These are phyloP conservation scores for Volucella bombylans DNA, from an alignment of 2,888 invertebrate genomes.

Conservation along the genomic window DNA sequence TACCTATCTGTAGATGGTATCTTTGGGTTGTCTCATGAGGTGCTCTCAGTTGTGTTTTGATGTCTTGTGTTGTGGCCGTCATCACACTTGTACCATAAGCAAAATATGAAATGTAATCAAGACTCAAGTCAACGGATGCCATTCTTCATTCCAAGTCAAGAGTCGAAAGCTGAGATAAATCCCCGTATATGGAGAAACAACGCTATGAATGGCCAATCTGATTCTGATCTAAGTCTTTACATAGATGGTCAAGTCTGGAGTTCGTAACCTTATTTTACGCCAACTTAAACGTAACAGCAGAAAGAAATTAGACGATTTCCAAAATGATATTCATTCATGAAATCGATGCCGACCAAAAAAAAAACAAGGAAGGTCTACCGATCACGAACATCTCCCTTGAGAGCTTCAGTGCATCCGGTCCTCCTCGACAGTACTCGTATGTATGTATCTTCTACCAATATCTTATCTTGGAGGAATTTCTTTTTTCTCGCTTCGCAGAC, in stretches of 20 bases:
- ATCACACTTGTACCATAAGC: slow-evolving; percentile 39
- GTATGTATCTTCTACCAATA: slow-evolving; percentile 29
- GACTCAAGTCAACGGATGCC: slow-evolving; percentile 69
- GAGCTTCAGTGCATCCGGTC: slow-evolving; percentile 67
- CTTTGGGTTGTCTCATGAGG: not conserved
- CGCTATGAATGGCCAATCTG: slow-evolving; percentile 39
- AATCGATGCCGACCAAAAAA: slow-evolving; percentile 42
- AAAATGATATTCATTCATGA: slow-evolving; percentile 67
- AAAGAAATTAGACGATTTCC: slow-evolving; percentile 4
- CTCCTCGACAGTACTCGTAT: too few relatives aligned
- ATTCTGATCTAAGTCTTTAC: not conserved
- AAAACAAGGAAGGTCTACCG: slow-evolving; percentile 35
- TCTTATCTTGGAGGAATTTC: slow-evolving; percentile 58
- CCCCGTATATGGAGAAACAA: not conserved
- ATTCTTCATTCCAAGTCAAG: slow-evolving; percentile 45
- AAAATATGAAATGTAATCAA: slow-evolving; percentile 68
- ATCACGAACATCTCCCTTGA: slow-evolving; percentile 33
- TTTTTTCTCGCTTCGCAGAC: slow-evolving; percentile 56
- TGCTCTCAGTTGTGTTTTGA: slow-evolving; percentile 54
- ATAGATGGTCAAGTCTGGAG: slow-evolving; percentile 17
- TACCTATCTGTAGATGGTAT: not conserved
- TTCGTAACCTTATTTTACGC: slow-evolving; percentile 11
- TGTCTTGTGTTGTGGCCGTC: slow-evolving; percentile 56
- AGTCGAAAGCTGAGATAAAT: slow-evolving; percentile 4
- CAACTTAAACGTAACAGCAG: slow-evolving; percentile 1